phyloP scores from a whole-genome alignment of 2,888 invertebrate species.

The Sipha maydis region DNA sequence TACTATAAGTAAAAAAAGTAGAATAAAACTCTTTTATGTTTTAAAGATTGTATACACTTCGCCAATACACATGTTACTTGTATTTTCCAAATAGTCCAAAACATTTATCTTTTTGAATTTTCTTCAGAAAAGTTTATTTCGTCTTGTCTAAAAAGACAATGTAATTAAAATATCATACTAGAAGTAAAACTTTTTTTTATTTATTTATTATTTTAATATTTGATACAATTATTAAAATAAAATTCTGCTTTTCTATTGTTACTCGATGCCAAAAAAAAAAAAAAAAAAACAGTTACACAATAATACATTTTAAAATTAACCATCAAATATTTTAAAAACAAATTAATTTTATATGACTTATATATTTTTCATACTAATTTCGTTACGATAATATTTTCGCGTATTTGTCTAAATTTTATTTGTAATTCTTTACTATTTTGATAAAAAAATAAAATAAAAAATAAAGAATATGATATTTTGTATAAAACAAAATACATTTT shows the following conservation, averaged over 20 bases:
- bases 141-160: not conserved
- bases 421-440: too few species aligned
- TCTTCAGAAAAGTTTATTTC: not conserved
- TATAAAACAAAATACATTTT: too few species aligned
- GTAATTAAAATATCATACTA: not conserved
- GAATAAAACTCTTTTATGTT: not conserved
- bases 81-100: not conserved
- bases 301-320: too few species aligned
- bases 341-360: too few species aligned
- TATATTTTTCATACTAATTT: too few species aligned
- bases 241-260: constrained; percentile 6
- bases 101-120: not conserved
- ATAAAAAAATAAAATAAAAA: too few species aligned
- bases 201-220: not conserved
- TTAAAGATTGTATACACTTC: not conserved
- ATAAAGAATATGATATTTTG: too few species aligned
- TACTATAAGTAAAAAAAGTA: not conserved
- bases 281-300: too few species aligned
- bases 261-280: too few species aligned
- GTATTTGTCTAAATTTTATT: too few species aligned
- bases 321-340: too few species aligned
- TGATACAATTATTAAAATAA: not conserved
- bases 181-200: not conserved
- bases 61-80: not conserved
- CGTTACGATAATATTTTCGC: too few species aligned